Evolutionary conservation across 2,113 vertebrate genomes (phyloP), one percentile per base, ranked within the genome.

Genomic region (Pseudopipra pipra): DNA sequence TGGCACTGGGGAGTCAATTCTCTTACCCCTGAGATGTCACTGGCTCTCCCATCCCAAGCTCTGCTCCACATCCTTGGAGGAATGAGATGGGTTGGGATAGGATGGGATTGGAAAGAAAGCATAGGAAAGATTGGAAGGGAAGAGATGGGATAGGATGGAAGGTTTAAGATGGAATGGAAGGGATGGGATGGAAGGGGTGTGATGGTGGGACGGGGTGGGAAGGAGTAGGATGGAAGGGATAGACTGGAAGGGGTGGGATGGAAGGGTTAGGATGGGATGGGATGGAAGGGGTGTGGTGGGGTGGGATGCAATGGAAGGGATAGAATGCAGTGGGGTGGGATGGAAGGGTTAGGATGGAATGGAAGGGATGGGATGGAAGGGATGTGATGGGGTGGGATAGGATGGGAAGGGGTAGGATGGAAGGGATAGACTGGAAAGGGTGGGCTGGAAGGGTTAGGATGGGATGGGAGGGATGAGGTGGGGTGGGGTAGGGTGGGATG

Each of bases 1-100:
- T 6, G 2, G 1, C 18, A 15, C 21, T 21, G 71, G 28, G 14
- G 4, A 24, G 4, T 79, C 0, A 1, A 1, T 76, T 72, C 31
- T 39, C 24, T 41, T 31, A 47, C 28, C 18, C 10, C 9, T 35
- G 35, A 54, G 55, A 51, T 22, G 35, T 30, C 30, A 23, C 10
- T 41, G 51, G 33, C 30, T 61, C 6, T 39, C 12, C 41, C 51
- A 56, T 27, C 18, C 30, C 85, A 70, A 28, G 14, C 30, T 52
- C 11, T 73, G 4, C 31, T 67, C 13, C 27, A 24, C 1, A 6
- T 8, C 23, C 11, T 1, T 6, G 52, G 23, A 22, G 41, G 41
- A 8, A 14, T 12, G 44, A 56, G 55, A 23, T 30, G 30, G 41
- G 30, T 23, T 9, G 37, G 12, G 14, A 4, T 30, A 52, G n/a